Percentiles rank a stretch among this genome's conserved stretches.
These are phyloP conservation scores for Podotricha telesiphe DNA, from an alignment of 2,888 invertebrate species.

Conservation along the genomic window DNA sequence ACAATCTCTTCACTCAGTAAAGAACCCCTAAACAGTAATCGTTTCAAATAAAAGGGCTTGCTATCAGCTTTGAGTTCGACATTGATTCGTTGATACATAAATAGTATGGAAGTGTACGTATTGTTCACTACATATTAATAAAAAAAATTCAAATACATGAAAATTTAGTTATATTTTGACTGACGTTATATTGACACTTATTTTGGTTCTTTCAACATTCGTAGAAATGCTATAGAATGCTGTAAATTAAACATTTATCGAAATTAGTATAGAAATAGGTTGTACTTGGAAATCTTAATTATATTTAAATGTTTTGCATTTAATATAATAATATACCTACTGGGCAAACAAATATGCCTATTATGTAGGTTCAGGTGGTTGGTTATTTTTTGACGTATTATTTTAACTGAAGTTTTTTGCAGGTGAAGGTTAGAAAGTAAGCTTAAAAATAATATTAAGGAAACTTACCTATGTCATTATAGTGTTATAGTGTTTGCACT, in stretches of 20 bases:
- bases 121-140: neutral
- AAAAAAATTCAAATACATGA: neutral
- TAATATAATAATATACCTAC: too few species aligned
- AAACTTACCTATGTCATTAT: too few species aligned
- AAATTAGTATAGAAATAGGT: neutral
- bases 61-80: neutral
- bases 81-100: neutral
- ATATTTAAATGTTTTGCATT: too few species aligned
- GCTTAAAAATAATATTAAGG: too few species aligned
- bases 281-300: neutral
- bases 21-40: neutral
- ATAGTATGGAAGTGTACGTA: neutral
- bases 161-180: neutral
- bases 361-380: too few species aligned
- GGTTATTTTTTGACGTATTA: too few species aligned
- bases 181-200: conserved; percentile 1
- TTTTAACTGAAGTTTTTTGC: too few species aligned
- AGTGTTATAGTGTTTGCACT: too few species aligned
- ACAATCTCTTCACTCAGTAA: too few species aligned
- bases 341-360: too few species aligned
- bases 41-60: neutral
- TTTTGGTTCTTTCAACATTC: neutral
- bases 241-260: neutral
- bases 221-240: neutral
- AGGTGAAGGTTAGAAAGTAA: too few species aligned